These are phyloP conservation scores for Hafferia zeledoni DNA, from an alignment of 2,797 vertebrate species.

Conservation along the genomic window DNA sequence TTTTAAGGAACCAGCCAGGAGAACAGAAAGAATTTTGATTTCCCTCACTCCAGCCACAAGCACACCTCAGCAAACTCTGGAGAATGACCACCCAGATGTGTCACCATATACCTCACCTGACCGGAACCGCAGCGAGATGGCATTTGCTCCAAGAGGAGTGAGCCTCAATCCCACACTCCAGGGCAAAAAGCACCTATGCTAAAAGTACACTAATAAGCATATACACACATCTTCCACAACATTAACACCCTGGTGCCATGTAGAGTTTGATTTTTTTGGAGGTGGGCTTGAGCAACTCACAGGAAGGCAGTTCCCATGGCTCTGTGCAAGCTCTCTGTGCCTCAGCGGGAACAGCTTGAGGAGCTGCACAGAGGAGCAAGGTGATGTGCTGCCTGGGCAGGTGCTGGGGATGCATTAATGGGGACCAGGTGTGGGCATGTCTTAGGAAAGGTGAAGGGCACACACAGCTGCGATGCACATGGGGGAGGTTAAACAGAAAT, in stretches of 20 bases:
- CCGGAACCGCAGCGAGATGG: rapidly evolving
- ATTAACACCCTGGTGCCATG: rapidly evolving
- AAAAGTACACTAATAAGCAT: neutral
- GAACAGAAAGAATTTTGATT: neutral
- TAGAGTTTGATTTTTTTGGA: neutral
- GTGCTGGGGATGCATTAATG: neutral
- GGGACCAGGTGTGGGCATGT: neutral
- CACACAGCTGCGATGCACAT: neutral
- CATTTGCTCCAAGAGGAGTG: rapidly evolving
- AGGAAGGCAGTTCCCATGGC: neutral
- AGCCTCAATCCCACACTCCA: neutral
- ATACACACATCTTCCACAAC: neutral
- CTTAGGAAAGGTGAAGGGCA: neutral
- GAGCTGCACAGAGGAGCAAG: neutral
- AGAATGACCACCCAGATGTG: rapidly evolving
- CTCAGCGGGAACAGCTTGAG: rapidly evolving
- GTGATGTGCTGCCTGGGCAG: rapidly evolving
- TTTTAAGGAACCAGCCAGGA: neutral
- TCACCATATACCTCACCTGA: neutral
- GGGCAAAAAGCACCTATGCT: neutral
- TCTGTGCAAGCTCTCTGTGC: rapidly evolving
- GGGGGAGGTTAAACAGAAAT: neutral
- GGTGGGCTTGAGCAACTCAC: neutral
- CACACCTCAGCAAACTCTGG: rapidly evolving
- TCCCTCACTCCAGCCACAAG: neutral